These are phyloP conservation scores for Apotomis capreana DNA, from an alignment of 2,888 invertebrate genomes.

Conservation along the genomic window DNA sequence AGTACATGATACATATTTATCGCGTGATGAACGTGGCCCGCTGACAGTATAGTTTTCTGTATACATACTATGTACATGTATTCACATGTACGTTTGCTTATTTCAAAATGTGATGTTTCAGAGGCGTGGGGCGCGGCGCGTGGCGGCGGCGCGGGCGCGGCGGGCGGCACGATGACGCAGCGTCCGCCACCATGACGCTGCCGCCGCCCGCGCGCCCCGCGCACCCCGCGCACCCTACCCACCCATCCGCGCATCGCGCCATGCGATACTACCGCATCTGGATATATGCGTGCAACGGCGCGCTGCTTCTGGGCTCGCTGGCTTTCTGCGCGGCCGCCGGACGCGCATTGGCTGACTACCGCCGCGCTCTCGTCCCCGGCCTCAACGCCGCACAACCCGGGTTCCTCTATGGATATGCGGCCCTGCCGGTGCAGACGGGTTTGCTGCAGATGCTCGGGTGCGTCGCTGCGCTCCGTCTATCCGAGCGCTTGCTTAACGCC, in stretches of 20 bases:
- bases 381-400: constrained; percentile 90
- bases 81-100: neutral
- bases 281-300: constrained; percentile 96
- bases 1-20: too few relatives aligned
- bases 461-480: constrained; percentile 90
- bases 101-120: constrained; percentile 52
- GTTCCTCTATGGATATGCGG: constrained; percentile 92
- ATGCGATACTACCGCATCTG: constrained; percentile 94
- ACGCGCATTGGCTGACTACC: constrained; percentile 87
- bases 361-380: constrained; percentile 88
- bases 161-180: constrained; percentile 83
- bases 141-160: constrained; percentile 83
- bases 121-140: constrained; percentile 83
- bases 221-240: constrained; percentile 79
- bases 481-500: constrained; percentile 90
- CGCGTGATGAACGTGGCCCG: too few relatives aligned
- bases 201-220: constrained; percentile 81
- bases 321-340: constrained; percentile 91
- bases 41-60: too few relatives aligned
- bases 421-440: constrained; percentile 88
- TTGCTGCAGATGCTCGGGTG: constrained; percentile 90
- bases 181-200: constrained; percentile 83
- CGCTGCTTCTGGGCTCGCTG: constrained; percentile 91
- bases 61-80: too few relatives aligned
- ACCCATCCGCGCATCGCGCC: constrained; percentile 84